Evolutionary conservation across 1,140 invertebrate species (phyloP).

Genomic region (Holotrichia oblita): DNA sequence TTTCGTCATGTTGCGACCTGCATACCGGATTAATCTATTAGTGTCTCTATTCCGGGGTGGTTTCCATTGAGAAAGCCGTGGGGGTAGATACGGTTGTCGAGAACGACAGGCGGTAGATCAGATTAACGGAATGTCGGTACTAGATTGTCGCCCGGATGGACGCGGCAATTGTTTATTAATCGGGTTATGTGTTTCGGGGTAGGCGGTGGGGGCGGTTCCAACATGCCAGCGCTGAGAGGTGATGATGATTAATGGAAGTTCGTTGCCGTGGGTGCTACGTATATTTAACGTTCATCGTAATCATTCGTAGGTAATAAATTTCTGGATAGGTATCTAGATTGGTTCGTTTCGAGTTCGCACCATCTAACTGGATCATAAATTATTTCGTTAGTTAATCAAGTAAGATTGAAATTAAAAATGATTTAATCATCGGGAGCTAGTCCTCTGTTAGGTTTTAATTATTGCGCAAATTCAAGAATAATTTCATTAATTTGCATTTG

Average conservation of each 20-base stretch:
- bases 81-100: neutral
- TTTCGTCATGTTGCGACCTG: slow-evolving; percentile 15
- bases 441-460: too few species aligned
- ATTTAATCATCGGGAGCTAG: too few species aligned
- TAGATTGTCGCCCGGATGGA: slow-evolving; percentile 4
- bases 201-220: neutral
- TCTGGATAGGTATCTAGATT: neutral
- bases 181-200: neutral
- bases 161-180: slow-evolving; percentile 5
- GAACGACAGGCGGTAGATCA: neutral
- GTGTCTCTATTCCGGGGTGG: neutral
- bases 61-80: neutral
- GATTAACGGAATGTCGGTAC: neutral
- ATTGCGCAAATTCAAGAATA: too few species aligned
- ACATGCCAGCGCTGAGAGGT: neutral
- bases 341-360: neutral
- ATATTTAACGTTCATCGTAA: neutral
- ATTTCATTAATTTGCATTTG: too few species aligned
- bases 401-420: too few species aligned
- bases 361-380: neutral
- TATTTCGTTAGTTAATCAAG: too few species aligned
- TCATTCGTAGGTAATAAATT: neutral
- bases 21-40: slow-evolving; percentile 17
- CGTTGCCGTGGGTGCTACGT: neutral
- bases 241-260: neutral